phyloP scores from a whole-genome alignment of 1,140 invertebrate genomes.

The Condylostylus longicornis region DNA sequence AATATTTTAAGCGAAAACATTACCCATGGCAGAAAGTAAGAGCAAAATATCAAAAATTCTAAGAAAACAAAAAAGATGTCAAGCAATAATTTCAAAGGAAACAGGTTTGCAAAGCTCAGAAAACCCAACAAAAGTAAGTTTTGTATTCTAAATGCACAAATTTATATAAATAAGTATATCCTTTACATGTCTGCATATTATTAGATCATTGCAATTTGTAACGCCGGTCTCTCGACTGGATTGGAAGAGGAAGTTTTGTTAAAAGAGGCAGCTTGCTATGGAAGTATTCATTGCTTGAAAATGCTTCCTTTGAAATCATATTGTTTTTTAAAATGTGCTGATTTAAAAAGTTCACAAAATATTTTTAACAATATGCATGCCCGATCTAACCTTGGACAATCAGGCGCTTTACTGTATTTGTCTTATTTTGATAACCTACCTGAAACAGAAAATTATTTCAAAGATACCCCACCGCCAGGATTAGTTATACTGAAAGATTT shows the following conservation, averaged over 20 bases:
- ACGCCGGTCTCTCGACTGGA: constrained; percentile 60
- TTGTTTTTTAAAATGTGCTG: constrained; percentile 48
- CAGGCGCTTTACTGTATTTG: constrained; percentile 45
- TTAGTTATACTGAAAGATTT: constrained; percentile 60
- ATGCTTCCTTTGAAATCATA: constrained; percentile 62
- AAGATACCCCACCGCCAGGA: constrained; percentile 44
- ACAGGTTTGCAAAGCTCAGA: constrained; percentile 30
- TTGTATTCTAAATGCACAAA: background rate
- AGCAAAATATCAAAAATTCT: no score
- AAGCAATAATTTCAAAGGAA: constrained; percentile 33
- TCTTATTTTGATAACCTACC: constrained; percentile 33
- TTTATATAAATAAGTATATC: background rate
- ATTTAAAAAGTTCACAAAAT: constrained; percentile 32
- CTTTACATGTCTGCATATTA: no score
- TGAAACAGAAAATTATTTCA: constrained; percentile 15
- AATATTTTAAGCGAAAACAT: no score
- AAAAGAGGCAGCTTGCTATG: constrained; percentile 35
- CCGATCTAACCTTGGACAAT: constrained; percentile 34
- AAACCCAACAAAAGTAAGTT: constrained; percentile 30
- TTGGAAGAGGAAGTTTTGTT: constrained; percentile 46
- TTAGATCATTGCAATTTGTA: constrained; percentile 42
- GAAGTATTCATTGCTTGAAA: constrained; percentile 38
- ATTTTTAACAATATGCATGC: constrained; percentile 42
- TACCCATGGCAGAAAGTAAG: no score
- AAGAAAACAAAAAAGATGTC: constrained; percentile 34